Evolutionary conservation across 2,888 invertebrate species (phyloP).

Genomic region (Hedychridium roseum): DNA sequence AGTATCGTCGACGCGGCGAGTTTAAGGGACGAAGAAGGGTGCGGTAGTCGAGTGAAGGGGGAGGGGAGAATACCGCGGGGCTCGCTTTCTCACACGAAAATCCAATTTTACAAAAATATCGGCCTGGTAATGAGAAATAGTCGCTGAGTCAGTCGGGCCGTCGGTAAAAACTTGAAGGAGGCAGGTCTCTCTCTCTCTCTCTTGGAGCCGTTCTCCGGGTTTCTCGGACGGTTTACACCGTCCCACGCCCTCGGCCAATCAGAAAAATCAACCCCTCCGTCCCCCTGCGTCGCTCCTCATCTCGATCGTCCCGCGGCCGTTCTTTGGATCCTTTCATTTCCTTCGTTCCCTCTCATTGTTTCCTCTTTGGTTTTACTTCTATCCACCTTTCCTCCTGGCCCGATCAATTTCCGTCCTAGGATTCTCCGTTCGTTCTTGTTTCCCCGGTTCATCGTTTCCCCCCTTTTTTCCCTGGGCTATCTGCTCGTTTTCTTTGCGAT

Average conservation of each 20-base stretch:
- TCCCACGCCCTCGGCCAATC: conserved; percentile 50
- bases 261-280: conserved; percentile 51
- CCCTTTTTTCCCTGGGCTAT: conserved; percentile 5
- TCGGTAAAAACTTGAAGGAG: conserved; percentile 48
- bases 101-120: conserved; percentile 63
- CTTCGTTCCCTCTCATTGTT: conserved; percentile 1
- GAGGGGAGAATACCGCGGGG: conserved; percentile 24
- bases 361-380: background rate
- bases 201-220: conserved; percentile 13
- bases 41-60: conserved; percentile 10
- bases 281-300: conserved; percentile 4
- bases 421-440: too few species aligned
- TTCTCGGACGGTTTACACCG: conserved; percentile 18
- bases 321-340: too few species aligned
- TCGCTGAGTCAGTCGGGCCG: conserved; percentile 53
- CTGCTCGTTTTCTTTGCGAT: conserved; percentile 5
- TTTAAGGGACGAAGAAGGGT: conserved; percentile 13
- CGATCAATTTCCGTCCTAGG: too few species aligned
- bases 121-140: conserved; percentile 60
- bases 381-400: conserved; percentile 8
- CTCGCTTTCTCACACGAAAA: conserved; percentile 54
- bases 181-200: conserved; percentile 19
- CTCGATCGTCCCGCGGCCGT: too few species aligned
- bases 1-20: too few species aligned
- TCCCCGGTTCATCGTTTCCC: conserved; percentile 5